Evolutionary conservation across 1,140 invertebrate species (phyloP).

Genomic region (Pseudomyrmex concolor): DNA sequence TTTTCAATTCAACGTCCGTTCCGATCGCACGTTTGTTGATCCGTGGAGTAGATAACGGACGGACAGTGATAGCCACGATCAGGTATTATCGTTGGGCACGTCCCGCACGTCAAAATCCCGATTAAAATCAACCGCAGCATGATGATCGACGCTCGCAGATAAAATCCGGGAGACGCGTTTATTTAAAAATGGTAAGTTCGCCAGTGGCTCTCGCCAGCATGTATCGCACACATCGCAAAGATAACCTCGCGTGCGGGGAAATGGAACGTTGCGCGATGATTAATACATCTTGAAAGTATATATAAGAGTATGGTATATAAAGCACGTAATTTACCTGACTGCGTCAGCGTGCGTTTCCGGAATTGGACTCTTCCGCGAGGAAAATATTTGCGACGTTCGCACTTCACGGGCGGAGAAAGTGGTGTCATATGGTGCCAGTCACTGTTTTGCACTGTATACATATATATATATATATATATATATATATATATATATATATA

Average conservation of each 20-base stretch:
- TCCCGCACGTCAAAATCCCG: too few relatives aligned
- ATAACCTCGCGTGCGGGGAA: constrained; percentile 16
- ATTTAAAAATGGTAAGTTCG: constrained; percentile 47
- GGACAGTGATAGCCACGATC: too few relatives aligned
- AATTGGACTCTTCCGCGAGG: background rate
- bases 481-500: background rate
- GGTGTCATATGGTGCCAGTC: constrained; percentile 34
- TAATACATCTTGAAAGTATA: background rate
- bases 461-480: background rate
- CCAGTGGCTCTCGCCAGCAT: background rate
- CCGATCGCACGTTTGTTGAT: too few relatives aligned
- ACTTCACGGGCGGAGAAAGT: background rate
- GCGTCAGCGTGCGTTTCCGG: background rate
- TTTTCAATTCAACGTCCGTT: too few relatives aligned
- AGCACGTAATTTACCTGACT: background rate
- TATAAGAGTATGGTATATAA: background rate
- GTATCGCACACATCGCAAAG: too few relatives aligned
- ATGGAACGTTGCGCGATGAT: too few relatives aligned
- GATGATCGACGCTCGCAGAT: constrained; percentile 8
- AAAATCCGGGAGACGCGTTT: constrained; percentile 7
- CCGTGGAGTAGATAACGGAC: too few relatives aligned
- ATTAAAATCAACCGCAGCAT: background rate
- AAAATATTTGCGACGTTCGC: background rate
- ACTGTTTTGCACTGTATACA: background rate
- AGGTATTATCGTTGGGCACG: too few relatives aligned